A percentile compares a stretch with the other conserved stretches of the same genome.
These are phyloP conservation scores for Panzeria rudis DNA, from an alignment of 2,888 invertebrate species.

Conservation along the genomic window DNA sequence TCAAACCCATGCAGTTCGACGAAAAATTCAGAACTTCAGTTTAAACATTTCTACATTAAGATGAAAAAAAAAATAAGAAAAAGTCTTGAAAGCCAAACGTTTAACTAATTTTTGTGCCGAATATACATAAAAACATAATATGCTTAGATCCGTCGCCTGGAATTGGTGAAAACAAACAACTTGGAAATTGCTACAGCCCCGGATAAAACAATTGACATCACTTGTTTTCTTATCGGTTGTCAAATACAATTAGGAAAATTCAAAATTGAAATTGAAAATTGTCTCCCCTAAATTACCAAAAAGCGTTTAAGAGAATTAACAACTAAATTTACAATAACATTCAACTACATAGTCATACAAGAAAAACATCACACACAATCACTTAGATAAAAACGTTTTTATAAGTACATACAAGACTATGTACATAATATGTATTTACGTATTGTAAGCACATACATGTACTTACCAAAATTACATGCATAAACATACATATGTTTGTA, in stretches of 20 bases:
- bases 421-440: not conserved
- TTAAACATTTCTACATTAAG: no score
- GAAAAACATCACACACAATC: not conserved
- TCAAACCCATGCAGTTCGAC: no score
- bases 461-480: no score
- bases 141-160: not conserved
- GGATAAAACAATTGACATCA: constrained; percentile 23
- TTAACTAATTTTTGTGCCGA: no score
- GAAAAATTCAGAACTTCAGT: no score
- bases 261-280: constrained; percentile 52
- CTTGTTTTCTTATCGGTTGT: constrained; percentile 45
- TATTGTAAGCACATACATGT: not conserved
- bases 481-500: no score
- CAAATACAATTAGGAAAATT: constrained; percentile 54
- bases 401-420: no score
- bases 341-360: not conserved
- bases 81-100: no score
- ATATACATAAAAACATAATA: no score
- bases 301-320: constrained; percentile 60
- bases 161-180: not conserved
- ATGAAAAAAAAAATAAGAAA: no score
- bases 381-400: not conserved
- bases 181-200: no score
- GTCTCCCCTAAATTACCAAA: constrained; percentile 61
- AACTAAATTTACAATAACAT: constrained; percentile 60